These are phyloP conservation scores for Cheilosia scutellata DNA, from an alignment of 2,888 invertebrate genomes.

Conservation along the genomic window DNA sequence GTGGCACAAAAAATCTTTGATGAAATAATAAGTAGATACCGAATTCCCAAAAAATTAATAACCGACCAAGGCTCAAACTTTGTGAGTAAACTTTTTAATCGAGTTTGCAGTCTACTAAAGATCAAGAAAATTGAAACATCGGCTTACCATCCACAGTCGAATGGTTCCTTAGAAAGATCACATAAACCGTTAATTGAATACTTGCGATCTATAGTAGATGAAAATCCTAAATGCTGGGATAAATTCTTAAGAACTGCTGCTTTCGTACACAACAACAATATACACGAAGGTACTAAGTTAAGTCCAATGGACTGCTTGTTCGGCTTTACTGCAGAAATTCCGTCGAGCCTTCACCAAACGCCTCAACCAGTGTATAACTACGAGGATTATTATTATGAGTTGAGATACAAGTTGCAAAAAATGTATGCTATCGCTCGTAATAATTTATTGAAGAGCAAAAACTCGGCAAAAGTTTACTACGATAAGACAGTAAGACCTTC, in stretches of 20 bases:
- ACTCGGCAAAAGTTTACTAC: too few species aligned
- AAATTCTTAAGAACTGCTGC: neutral
- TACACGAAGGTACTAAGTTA: neutral
- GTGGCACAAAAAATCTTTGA: neutral
- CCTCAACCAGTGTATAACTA: neutral
- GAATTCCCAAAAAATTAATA: neutral
- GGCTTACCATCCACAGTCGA: neutral
- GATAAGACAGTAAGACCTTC: too few species aligned
- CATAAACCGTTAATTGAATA: neutral
- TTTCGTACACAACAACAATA: neutral
- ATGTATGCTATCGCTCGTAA: neutral
- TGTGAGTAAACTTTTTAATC: neutral
- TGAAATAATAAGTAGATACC: neutral
- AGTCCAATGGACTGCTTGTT: neutral
- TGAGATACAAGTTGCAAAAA: neutral
- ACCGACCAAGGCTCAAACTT: neutral
- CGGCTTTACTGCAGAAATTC: neutral
- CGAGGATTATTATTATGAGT: neutral
- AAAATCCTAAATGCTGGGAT: neutral
- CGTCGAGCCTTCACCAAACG: neutral
- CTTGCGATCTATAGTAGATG: neutral
- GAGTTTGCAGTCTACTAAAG: neutral
- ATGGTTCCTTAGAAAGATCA: neutral
- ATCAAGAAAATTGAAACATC: slow-evolving; percentile 1
- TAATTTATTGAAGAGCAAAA: too few species aligned